Conservation (phyloP, 2,113 vertebrate species). For the Pachypanchax playfairii region DNA sequence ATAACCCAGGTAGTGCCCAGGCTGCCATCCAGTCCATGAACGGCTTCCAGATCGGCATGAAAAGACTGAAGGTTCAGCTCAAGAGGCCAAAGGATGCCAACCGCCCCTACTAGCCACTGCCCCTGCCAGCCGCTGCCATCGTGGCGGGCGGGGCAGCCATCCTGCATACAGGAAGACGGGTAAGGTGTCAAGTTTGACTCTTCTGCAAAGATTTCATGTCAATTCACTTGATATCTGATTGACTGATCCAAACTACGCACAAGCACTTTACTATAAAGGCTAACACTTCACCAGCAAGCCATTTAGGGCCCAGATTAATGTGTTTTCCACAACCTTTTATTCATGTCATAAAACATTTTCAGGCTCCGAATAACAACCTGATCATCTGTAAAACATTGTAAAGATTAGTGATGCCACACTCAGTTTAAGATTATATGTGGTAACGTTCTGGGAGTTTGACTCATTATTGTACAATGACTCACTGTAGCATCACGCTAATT, state of each 20-base stretch:
- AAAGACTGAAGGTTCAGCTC: conserved; percentile 99
- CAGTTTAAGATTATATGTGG: conserved; percentile 32
- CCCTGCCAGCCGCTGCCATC: conserved; percentile 64
- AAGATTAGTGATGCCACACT: conserved; percentile 38
- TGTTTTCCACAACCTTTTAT: conserved; percentile 54
- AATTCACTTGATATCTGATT: conserved; percentile 31
- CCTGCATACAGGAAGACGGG: conserved; percentile 76
- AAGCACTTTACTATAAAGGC: conserved; percentile 13
- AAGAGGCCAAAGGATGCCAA: conserved; percentile 99
- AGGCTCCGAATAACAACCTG: conserved; percentile 38
- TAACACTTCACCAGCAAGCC: conserved; percentile 40
- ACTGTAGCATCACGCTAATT: neutral
- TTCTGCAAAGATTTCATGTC: conserved; percentile 10
- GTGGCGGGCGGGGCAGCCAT: conserved; percentile 72
- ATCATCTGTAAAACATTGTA: conserved; percentile 47
- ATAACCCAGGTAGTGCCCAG: conserved; percentile 98
- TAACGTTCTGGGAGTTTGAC: conserved; percentile 29
- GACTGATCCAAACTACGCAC: conserved; percentile 18
- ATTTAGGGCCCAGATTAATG: conserved; percentile 30
- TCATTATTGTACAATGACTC: conserved; percentile 4
- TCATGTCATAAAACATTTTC: conserved; percentile 52
- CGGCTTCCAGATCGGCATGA: conserved; percentile 99
- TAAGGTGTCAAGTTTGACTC: conserved; percentile 30
- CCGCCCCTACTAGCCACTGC: conserved; percentile 91
- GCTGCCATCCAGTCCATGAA: conserved; percentile 99